These are phyloP conservation scores for Amia ocellicauda DNA, from an alignment of 2,113 vertebrate genomes.

Conservation along the genomic window DNA sequence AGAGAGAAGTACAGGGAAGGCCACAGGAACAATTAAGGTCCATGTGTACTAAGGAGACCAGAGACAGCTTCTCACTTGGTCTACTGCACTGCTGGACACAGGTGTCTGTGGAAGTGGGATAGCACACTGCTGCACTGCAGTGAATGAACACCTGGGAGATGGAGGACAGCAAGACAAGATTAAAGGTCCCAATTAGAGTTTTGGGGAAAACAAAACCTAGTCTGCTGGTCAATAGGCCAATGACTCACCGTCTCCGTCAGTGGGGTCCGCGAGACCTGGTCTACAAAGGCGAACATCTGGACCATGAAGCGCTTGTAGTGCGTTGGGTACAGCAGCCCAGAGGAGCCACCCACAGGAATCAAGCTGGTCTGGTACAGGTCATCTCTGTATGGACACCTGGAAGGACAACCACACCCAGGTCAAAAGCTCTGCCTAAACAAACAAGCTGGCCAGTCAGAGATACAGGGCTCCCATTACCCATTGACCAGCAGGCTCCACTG, in stretches of 20 bases:
- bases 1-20: background rate
- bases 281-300: background rate
- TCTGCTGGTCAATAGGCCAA: background rate
- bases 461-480: conserved; percentile 46
- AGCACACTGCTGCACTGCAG: conserved; percentile 43
- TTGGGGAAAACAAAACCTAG: too few relatives aligned
- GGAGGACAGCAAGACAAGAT: background rate
- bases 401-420: background rate
- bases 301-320: background rate
- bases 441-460: background rate
- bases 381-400: background rate
- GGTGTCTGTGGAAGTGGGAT: conserved; percentile 14
- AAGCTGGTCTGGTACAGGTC: background rate
- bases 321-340: background rate
- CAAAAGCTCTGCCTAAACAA: background rate
- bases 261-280: background rate
- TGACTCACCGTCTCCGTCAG: background rate
- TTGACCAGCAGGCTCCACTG: conserved; percentile 71
- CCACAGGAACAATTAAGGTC: background rate
- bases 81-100: conserved; percentile 47
- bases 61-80: conserved; percentile 36
- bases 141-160: conserved; percentile 42
- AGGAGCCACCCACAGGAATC: background rate
- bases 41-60: too few relatives aligned
- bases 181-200: too few relatives aligned